A percentile compares a stretch with the other conserved stretches of the same genome.
These are phyloP conservation scores for Trypoxylon attenuatum DNA, from an alignment of 2,888 invertebrate species.

Conservation along the genomic window DNA sequence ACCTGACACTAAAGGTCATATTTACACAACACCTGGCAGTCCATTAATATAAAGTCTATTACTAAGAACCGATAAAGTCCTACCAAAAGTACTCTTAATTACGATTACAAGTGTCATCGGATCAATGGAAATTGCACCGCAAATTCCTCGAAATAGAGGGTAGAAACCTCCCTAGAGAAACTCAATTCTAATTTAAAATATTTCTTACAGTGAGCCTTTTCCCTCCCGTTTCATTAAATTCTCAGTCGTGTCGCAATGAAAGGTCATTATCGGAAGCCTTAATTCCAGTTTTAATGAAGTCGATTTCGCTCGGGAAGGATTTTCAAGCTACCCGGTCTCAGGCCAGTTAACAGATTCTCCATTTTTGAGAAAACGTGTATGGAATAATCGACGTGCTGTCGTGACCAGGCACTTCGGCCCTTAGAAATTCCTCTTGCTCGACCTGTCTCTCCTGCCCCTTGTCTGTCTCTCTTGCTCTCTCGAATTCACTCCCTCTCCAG, in stretches of 20 bases:
- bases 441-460: too few relatives aligned
- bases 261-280: neutral
- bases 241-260: neutral
- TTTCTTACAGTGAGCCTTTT: too few relatives aligned
- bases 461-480: slow-evolving; percentile 9
- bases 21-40: too few relatives aligned
- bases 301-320: neutral
- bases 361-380: slow-evolving; percentile 37
- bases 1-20: too few relatives aligned
- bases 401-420: slow-evolving; percentile 30
- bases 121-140: too few relatives aligned
- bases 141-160: too few relatives aligned
- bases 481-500: neutral
- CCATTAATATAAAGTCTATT: too few relatives aligned
- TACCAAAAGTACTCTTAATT: too few relatives aligned
- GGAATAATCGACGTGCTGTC: slow-evolving; percentile 49
- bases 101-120: too few relatives aligned
- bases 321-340: slow-evolving; percentile 14
- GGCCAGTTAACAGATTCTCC: slow-evolving; percentile 44
- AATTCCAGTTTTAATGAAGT: neutral
- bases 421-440: slow-evolving; percentile 12
- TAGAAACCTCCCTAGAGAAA: too few relatives aligned
- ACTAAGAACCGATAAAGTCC: too few relatives aligned
- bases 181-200: too few relatives aligned
- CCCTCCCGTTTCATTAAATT: neutral